These are phyloP conservation scores for Acestrorhynchus altus DNA, from an alignment of 2,797 vertebrate genomes.

Conservation along the genomic window DNA sequence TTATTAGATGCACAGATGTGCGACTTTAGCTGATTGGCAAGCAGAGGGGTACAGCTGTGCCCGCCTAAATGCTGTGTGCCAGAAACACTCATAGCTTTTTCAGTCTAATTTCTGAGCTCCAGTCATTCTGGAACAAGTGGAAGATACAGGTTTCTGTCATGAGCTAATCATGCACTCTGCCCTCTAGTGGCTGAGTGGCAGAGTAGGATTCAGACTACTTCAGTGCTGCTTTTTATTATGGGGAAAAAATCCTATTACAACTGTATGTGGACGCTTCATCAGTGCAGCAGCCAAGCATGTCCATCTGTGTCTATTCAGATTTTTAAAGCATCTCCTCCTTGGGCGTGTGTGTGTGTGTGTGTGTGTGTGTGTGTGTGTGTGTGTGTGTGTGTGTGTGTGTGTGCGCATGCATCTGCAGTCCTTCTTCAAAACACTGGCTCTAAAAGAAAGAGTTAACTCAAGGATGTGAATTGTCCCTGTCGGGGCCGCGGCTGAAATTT, in stretches of 20 bases:
- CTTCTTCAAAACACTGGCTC: conserved; percentile 42
- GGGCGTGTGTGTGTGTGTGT: conserved; percentile 18
- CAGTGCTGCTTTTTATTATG: not conserved
- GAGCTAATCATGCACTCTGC: conserved; percentile 61
- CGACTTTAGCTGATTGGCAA: too few relatives aligned
- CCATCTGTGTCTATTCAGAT: conserved; percentile 7
- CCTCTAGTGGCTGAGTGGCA: conserved; percentile 74
- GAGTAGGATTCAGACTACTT: not conserved
- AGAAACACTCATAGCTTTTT: too few relatives aligned
- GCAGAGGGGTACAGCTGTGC: too few relatives aligned
- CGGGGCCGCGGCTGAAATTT: conserved; percentile 81
- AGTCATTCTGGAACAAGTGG: too few relatives aligned
- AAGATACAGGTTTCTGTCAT: too few relatives aligned
- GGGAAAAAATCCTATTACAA: not conserved
- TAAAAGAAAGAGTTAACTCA: conserved; percentile 63
- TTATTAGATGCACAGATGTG: too few relatives aligned
- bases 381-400: conserved; percentile 13
- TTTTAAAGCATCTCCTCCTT: conserved; percentile 19
- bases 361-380: conserved; percentile 35
- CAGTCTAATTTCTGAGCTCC: too few relatives aligned
- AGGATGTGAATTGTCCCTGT: conserved; percentile 77
- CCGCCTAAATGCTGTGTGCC: too few relatives aligned
- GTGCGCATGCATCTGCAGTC: conserved; percentile 35
- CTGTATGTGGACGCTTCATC: not conserved
- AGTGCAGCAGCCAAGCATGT: conserved; percentile 7